A percentile compares a stretch with the other conserved stretches of the same genome.
Evolutionary conservation across 2,113 vertebrate genomes (phyloP).

Genomic region (Eulemur macaco): DNA sequence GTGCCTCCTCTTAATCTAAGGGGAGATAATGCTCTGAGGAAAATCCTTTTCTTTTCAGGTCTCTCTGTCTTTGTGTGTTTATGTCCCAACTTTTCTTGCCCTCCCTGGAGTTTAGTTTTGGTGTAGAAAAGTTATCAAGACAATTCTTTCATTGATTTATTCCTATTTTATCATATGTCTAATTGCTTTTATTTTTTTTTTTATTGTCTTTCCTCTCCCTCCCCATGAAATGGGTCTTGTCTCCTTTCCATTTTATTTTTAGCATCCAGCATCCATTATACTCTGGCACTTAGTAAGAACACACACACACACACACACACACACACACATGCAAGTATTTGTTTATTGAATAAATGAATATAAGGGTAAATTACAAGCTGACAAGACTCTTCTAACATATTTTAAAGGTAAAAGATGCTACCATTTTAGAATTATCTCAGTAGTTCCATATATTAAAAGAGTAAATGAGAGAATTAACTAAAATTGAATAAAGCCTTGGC

Average conservation of each 20-base stretch:
- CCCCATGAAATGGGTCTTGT: neutral
- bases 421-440: neutral
- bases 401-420: neutral
- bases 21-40: neutral
- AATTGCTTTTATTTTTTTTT: neutral
- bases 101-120: neutral
- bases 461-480: neutral
- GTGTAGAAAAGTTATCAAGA: neutral
- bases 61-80: neutral
- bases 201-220: neutral
- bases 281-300: neutral
- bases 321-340: neutral
- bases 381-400: neutral
- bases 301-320: neutral
- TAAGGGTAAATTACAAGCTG: neutral
- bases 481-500: neutral
- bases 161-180: neutral
- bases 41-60: neutral
- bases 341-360: neutral
- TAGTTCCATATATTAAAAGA: neutral
- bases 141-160: neutral
- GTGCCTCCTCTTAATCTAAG: neutral
- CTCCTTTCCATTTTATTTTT: neutral
- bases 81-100: neutral
- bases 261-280: neutral